Conservation (phyloP, 2,113 vertebrate species). For the Mastomys natalensis region DNA sequence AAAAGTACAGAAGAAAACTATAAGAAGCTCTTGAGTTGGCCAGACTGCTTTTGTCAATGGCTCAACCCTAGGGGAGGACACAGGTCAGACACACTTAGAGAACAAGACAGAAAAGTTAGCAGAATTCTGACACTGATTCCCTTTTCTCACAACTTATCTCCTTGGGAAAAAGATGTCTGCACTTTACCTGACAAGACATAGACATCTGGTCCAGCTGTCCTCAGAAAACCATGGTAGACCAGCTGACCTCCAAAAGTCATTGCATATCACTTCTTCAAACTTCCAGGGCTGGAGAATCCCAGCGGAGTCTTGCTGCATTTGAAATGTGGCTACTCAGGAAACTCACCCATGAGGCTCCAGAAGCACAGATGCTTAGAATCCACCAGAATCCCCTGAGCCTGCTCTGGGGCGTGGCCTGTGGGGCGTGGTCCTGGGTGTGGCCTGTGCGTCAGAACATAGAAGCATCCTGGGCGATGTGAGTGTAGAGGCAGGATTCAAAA, state of each 20-base stretch:
- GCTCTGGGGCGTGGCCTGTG: background rate
- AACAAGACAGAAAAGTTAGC: conserved; percentile 14
- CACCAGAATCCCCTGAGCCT: background rate
- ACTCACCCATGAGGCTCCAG: background rate
- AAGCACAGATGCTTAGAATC: background rate
- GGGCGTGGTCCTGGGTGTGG: too few relatives aligned
- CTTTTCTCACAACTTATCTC: background rate
- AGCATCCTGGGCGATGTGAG: background rate
- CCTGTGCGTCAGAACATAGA: background rate
- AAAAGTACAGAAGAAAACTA: background rate
- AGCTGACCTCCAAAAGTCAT: background rate
- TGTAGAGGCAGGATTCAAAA: background rate
- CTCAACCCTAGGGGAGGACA: background rate
- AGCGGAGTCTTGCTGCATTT: background rate
- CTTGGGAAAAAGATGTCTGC: background rate
- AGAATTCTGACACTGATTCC: background rate
- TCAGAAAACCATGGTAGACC: background rate
- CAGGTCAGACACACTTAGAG: background rate
- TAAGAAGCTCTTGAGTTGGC: background rate
- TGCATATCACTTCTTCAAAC: background rate
- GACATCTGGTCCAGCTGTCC: background rate
- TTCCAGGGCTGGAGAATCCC: background rate
- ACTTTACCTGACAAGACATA: background rate
- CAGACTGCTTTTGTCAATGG: background rate
- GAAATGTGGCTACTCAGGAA: background rate